Evolutionary conservation across 2,113 vertebrate genomes (phyloP), one percentile per base, ranked within the genome.

Genomic region (Collichthys lucidus): DNA sequence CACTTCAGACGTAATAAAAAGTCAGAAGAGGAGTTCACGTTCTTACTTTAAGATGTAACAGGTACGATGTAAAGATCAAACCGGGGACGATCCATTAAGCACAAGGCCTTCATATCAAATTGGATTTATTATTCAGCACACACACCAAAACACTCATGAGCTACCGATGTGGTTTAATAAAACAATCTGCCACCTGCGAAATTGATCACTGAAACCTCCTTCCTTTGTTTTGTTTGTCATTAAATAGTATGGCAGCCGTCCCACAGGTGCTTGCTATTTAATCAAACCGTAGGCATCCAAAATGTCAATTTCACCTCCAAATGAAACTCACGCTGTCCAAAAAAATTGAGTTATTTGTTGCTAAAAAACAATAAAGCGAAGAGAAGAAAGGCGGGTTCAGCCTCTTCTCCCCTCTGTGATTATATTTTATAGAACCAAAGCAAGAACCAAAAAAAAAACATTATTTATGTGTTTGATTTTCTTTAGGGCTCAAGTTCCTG

Each of bases 251-350:
- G 26, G 31, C 64, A 47, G 64, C 29, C 56, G 55, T 76, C 80
- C 42, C 61, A 20, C 22, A 3, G 35, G 6, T 29, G 16, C 42
- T 52, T 10, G 4, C 40, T 61, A 73, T 82, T 87, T 78, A 86
- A 24, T 64, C 64, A 73, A 73, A 62, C 15, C 6, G 20, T 14
- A 67, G 55, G 60, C 42, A 67, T 79, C 62, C 57, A 85, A 85
- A 85, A 83, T 46, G 59, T 72, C 83, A 83, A 73, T 83, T 75
- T 83, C 62, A 81, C 52, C 62, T 73, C 47, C 63, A 76, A 83
- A 73, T 75, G 53, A 83, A 84, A 73, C 46, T 61, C 72, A 42
- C 2, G n/a, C 61, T 70, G 72, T 73, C 72, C 16, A 56, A 26
- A 67, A 40, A 65, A 60, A 53, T 16, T 35, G 16, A 70, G 17